phyloP scores from a whole-genome alignment of 30 jellyfish, hydroid and myxozoan genomes.

The Aurelia sp. region DNA sequence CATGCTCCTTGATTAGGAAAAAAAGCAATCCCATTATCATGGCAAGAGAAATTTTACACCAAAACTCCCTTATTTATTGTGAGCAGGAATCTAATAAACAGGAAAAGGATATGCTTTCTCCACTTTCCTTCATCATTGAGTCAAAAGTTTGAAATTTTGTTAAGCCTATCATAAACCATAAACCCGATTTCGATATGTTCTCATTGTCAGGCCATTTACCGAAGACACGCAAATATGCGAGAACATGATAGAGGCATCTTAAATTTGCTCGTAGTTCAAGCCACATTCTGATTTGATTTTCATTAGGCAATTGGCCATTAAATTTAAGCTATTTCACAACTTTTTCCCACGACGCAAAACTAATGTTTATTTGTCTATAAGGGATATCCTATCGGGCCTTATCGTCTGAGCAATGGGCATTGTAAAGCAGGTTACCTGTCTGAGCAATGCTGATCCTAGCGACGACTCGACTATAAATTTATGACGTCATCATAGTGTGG shows the following conservation, averaged over 20 bases:
- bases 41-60: not conserved
- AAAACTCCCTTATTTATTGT: constrained; percentile 14
- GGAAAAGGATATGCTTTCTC: constrained; percentile 39
- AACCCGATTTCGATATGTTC: not conserved
- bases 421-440: constrained; percentile 31
- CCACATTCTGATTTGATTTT: constrained; percentile 25
- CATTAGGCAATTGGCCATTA: not conserved
- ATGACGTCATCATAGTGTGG: constrained; percentile 53
- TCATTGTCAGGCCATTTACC: not conserved
- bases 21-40: too few relatives aligned
- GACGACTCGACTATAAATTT: not conserved
- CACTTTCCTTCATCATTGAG: not conserved
- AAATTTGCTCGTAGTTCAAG: not conserved
- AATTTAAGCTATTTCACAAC: constrained; percentile 4
- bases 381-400: constrained; percentile 25
- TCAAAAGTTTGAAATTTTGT: not conserved
- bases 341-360: constrained; percentile 58
- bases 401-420: constrained; percentile 22
- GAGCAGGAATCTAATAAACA: constrained; percentile 38
- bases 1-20: too few relatives aligned
- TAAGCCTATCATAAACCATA: constrained; percentile 23
- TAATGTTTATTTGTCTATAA: constrained; percentile 23
- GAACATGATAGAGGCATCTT: not conserved
- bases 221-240: constrained; percentile 1
- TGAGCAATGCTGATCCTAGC: not conserved